These are phyloP conservation scores for Leuciscus idus DNA, from an alignment of 2,113 vertebrate species.

Conservation along the genomic window DNA sequence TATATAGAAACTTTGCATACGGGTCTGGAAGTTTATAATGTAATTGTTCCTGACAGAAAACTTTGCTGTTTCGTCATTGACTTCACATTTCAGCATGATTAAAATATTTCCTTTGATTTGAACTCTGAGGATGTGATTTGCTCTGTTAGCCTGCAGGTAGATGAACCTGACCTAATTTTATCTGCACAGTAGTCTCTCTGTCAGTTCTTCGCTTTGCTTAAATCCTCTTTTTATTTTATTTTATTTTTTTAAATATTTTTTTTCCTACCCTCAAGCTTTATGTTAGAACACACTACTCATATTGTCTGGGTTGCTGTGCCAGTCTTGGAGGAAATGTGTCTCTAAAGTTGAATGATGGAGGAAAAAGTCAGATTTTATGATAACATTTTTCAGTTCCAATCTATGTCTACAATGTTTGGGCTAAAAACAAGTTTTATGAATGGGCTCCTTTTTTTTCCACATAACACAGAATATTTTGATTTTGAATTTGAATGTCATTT, in stretches of 20 bases:
- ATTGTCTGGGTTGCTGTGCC: slow-evolving; percentile 33
- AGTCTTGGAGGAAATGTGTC: slow-evolving; percentile 26
- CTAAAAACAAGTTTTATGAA: not conserved
- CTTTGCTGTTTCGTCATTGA: not conserved
- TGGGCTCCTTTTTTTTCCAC: not conserved
- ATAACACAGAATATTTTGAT: not conserved
- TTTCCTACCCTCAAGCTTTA: not conserved
- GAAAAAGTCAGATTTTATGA: not conserved
- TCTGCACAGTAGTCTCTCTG: not conserved
- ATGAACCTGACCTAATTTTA: slow-evolving; percentile 58
- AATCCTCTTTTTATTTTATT: not conserved
- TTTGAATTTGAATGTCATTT: too few species aligned
- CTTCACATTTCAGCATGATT: not conserved
- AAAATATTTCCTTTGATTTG: not conserved
- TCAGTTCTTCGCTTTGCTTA: slow-evolving; percentile 26
- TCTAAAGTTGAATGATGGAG: slow-evolving; percentile 25
- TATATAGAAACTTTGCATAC: not conserved
- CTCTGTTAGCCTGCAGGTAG: slow-evolving; percentile 48
- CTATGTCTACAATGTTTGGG: not conserved
- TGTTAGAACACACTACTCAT: not conserved
- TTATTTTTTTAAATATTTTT: not conserved
- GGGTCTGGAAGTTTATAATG: not conserved
- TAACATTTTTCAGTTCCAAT: not conserved
- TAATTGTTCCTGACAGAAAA: not conserved
- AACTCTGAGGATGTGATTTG: not conserved